These are phyloP conservation scores for Enteromius thamalakanensis DNA, from an alignment of 2,797 vertebrate species.

Conservation along the genomic window DNA sequence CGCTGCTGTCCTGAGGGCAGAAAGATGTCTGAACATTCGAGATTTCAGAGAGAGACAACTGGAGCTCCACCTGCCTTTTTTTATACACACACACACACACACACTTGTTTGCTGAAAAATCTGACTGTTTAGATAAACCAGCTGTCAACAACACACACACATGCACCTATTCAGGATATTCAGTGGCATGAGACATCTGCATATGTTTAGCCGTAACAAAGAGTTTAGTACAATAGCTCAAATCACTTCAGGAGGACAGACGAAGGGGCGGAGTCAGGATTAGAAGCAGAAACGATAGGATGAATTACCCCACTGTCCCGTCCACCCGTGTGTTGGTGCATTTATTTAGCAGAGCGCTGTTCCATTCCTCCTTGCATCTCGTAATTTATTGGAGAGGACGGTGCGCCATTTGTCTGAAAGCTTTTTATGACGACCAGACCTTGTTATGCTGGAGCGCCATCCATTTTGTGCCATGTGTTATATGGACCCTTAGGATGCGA, in stretches of 20 bases:
- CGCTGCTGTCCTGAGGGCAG: slow-evolving; percentile 48
- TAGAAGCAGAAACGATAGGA: slow-evolving; percentile 18
- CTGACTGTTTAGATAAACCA: slow-evolving; percentile 25
- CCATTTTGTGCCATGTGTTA: slow-evolving; percentile 66
- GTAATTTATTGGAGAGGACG: slow-evolving; percentile 75
- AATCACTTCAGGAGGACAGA: slow-evolving; percentile 20
- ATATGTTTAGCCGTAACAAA: slow-evolving; percentile 18
- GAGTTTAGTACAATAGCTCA: slow-evolving; percentile 10
- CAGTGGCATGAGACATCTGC: slow-evolving; percentile 13
- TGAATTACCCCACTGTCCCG: slow-evolving; percentile 21
- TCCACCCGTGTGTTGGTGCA: slow-evolving; percentile 31
- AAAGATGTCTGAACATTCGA: slow-evolving; percentile 42
- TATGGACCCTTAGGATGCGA: slow-evolving; percentile 50
- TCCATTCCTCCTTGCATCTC: slow-evolving; percentile 56
- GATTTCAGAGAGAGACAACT: slow-evolving; percentile 30
- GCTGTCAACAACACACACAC: slow-evolving; percentile 20
- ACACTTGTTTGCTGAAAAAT: background rate
- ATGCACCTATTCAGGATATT: slow-evolving; percentile 20
- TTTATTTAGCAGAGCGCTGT: slow-evolving; percentile 40
- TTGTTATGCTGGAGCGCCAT: slow-evolving; percentile 72
- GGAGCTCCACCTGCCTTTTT: slow-evolving; percentile 34
- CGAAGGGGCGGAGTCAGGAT: slow-evolving; percentile 19
- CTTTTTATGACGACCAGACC: slow-evolving; percentile 75
- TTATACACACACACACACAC: background rate
- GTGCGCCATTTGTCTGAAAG: slow-evolving; percentile 79